Evolutionary conservation across 2,888 invertebrate genomes (phyloP), one percentile per base, ranked within the genome.

Genomic region (Apamea anceps): DNA sequence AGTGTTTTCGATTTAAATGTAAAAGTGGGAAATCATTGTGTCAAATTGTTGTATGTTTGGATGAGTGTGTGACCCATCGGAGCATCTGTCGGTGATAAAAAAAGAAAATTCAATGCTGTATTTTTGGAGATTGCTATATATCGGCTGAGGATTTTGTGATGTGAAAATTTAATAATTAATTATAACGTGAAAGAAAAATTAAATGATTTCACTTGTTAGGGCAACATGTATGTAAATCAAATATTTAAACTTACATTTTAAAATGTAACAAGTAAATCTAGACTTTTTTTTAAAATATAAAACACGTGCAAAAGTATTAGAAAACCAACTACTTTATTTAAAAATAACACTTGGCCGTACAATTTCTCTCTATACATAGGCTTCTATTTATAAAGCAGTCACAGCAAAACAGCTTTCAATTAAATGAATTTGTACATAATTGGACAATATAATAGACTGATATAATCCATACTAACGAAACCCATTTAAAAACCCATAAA

Each of bases 351-450:
- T 75, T 54, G 87, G 60, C 72, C 54, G 62, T 60, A 62, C 75
- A 86, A 70, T 87, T 86, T 87, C 86, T 87, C 88, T 82, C 77
- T 80, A 75, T 74, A 76, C 45, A 72, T 28, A 82, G 77, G 12
- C 48, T 51, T 74, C 80, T 86, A 86, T 83, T 80, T 81, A 75
- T 86, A 83, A 68, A 75, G 81, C 75, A 65, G 74, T 75, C 73
- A 63, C 63, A 68, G 67, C 63, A 79, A 70, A 73, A 71, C 79
- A 66, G 75, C 60, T 85, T 87, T 80, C 87, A 80, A 84, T 80
- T 57, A 84, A 79, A 77, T 73, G 0, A 57, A 74, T 77, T 77
- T 18, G 10, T 63, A 71, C 7, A 25, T 73, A 32, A 72, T 65
- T 72, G n/a, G 71, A 63, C 3, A 68, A 32, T 18, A 60, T 25